A percentile compares a stretch with the other conserved stretches of the same genome.
These are phyloP conservation scores for Brachionus sp. DNA, from an alignment of 1,140 invertebrate species.

Conservation along the genomic window DNA sequence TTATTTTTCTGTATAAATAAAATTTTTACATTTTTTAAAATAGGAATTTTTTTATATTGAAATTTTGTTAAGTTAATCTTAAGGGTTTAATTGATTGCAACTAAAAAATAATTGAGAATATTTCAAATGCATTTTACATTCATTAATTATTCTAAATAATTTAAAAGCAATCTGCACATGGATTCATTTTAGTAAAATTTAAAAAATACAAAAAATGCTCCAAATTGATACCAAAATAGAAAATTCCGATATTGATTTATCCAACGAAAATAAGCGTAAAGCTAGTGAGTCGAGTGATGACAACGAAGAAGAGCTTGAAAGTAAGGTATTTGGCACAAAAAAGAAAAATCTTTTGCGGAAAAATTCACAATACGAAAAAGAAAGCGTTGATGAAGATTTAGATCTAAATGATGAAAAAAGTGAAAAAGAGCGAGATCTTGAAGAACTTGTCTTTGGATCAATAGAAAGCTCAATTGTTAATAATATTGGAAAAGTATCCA, in stretches of 20 bases:
- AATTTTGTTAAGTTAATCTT: constrained; percentile 24
- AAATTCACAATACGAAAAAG: constrained; percentile 52
- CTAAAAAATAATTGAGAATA: not conserved
- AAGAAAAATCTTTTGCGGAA: constrained; percentile 53
- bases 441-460: constrained; percentile 22
- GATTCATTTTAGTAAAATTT: not conserved
- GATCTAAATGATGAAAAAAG: constrained; percentile 48
- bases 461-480: not conserved
- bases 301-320: not conserved
- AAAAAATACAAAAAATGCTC: constrained; percentile 12
- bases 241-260: not conserved
- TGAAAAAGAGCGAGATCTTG: constrained; percentile 68
- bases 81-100: not conserved
- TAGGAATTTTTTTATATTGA: not conserved
- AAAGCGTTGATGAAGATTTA: constrained; percentile 44
- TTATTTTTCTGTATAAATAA: too few species aligned
- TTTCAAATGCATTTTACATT: constrained; percentile 9
- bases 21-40: too few species aligned
- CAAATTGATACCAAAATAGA: constrained; percentile 47
- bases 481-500: not conserved
- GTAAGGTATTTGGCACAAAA: not conserved
- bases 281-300: not conserved
- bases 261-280: not conserved
- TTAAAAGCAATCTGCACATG: constrained; percentile 31
- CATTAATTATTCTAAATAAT: not conserved